Base-by-base conservation (phyloP, 2,888 invertebrate species). In the Aspidapion aeneum region DNA sequence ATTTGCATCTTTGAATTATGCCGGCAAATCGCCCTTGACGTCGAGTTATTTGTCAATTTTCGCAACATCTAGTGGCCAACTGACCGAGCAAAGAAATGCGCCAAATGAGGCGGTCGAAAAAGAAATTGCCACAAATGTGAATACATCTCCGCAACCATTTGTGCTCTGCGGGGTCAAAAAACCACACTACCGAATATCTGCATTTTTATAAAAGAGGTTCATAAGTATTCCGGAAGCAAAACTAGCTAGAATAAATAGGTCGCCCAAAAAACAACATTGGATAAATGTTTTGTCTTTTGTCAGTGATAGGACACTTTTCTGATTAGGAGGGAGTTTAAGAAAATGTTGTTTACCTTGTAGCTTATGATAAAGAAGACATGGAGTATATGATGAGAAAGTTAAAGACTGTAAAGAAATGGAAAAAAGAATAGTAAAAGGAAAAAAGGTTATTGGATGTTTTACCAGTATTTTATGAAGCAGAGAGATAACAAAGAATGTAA, bases 91-190 rank as follows among this genome's bases (percentile, higher is more conserved):
- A 69, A 7, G 55, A 49, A 58, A 58, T 64, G 64, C 35, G 35
- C 68, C 73, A 77, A 79, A 78, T 79, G 78, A 77, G 69, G 71
- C 78, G 74, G 70, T 68, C 68, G 35, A 69, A 69, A 73, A 77
- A 77, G 76, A 75, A 75, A 78, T 76, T 75, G 72, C 76, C 77
- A 70, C 78, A 78, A 78, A 79, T 79, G 78, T 73, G 78, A 77
- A 77, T 75, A 75, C 76, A 78, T 79, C 76, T 76, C 74, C 75
- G 71, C 65, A 71, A 74, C 74, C 77, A 75, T 79, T 77, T 78
- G 73, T 75, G 75, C 35, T 35, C 35, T 3, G 35, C 35, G 12
- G 35, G 35, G 35, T 35, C 35, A 35, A 35, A 35, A 35, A 35
- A 35, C 35, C 35, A 35, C 35, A 35, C 12, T 35, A n/a, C n/a